These are phyloP conservation scores for Spilogale gracilis DNA, from an alignment of 2,113 vertebrate species.

Conservation along the genomic window DNA sequence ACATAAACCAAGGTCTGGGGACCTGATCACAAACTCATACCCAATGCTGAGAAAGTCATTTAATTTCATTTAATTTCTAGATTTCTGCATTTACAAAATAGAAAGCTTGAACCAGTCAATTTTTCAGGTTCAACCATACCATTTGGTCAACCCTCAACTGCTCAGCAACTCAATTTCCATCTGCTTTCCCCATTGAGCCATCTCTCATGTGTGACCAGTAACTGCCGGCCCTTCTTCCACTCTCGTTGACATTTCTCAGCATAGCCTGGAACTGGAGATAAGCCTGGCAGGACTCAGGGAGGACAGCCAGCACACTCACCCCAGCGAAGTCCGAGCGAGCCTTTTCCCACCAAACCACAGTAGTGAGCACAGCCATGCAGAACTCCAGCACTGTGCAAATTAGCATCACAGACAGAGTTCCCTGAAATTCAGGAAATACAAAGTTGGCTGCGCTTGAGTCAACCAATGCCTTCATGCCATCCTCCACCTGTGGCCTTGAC, in stretches of 20 bases:
- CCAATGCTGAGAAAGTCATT: too few relatives aligned
- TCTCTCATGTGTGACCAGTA: too few relatives aligned
- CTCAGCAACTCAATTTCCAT: neutral
- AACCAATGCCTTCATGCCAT: rapidly evolving
- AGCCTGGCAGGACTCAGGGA: neutral
- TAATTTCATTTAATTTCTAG: too few relatives aligned
- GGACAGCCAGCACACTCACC: conserved; percentile 26
- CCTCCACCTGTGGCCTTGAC: neutral
- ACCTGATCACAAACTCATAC: neutral
- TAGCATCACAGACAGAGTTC: conserved; percentile 10
- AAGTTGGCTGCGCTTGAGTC: neutral
- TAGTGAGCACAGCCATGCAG: neutral
- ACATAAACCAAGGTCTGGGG: neutral
- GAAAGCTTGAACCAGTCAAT: neutral
- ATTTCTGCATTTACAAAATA: neutral
- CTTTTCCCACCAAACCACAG: conserved; percentile 13
- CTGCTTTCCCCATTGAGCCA: neutral
- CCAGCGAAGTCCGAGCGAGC: neutral
- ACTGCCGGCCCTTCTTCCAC: neutral
- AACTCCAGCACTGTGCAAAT: neutral
- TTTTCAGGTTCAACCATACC: neutral
- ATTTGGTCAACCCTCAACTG: neutral
- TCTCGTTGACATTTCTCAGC: neutral
- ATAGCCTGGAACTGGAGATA: neutral
- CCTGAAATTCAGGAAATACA: neutral